A percentile compares a stretch with the other conserved stretches of the same genome.
phyloP scores from a whole-genome alignment of 2,797 vertebrate genomes.

The Trematomus bernacchii region DNA sequence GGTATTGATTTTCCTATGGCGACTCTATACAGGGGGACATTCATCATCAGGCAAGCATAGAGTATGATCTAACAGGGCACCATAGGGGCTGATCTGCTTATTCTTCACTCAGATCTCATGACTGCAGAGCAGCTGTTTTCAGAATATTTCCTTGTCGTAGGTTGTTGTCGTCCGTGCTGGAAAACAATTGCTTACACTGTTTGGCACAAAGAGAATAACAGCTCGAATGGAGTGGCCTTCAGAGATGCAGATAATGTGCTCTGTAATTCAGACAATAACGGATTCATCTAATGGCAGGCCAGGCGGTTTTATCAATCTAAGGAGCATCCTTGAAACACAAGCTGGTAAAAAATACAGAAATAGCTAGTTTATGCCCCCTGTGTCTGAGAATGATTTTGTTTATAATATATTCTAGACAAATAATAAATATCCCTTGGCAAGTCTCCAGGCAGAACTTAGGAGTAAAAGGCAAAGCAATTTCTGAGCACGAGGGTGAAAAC shows the following conservation, averaged over 20 bases:
- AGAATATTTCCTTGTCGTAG: conserved; percentile 50
- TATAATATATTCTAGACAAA: conserved; percentile 56
- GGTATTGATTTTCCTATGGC: conserved; percentile 96
- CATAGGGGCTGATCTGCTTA: conserved; percentile 72
- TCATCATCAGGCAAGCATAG: conserved; percentile 93
- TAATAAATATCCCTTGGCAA: conserved; percentile 70
- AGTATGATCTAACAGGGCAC: conserved; percentile 82
- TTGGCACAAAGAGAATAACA: conserved; percentile 30
- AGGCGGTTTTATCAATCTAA: conserved; percentile 23
- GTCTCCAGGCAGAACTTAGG: conserved; percentile 69
- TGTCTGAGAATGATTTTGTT: conserved; percentile 54
- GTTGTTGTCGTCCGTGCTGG: conserved; percentile 28
- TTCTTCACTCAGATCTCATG: conserved; percentile 66
- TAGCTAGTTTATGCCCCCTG: conserved; percentile 26
- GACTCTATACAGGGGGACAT: conserved; percentile 91
- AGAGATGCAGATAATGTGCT: conserved; percentile 41
- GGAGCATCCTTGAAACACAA: conserved; percentile 23
- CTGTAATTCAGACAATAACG: conserved; percentile 2
- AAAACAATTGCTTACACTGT: conserved; percentile 34
- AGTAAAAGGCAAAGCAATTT: conserved; percentile 80
- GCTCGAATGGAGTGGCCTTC: conserved; percentile 25
- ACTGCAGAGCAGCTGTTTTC: conserved; percentile 64
- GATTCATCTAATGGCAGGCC: neutral
- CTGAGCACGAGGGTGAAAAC: conserved; percentile 72
- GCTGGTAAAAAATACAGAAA: neutral